Base-by-base conservation (phyloP, 2,113 vertebrate species). In the Solea senegalensis region DNA sequence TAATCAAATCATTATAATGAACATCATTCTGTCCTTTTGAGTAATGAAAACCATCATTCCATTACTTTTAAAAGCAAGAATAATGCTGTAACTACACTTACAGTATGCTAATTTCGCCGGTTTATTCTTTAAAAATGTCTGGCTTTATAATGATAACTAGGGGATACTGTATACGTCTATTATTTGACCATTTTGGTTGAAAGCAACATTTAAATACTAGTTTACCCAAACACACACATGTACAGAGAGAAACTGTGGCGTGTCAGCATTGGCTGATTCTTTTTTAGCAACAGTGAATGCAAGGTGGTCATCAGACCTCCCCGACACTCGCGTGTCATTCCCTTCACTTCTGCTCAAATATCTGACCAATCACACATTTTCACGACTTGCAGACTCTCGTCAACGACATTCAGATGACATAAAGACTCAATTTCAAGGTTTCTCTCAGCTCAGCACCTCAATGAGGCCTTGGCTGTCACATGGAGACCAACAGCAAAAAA, bases 351-450 rank as follows among this genome's bases (percentile, higher is more conserved):
- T 39, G 56, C 70, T 77, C 53, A 64, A 72, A 80, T 59, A 76
- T 45, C 70, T 62, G 57, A 54, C 77, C 44, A 15, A 67, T 84
- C 69, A 39, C 72, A 80, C 66, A 46, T 65, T 69, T 65, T 69
- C 60, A 62, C 58, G 63, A 77, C 64, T 71, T 55, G 60, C 49
- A 7, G 65, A 53, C 57, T 56, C 26, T 8, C 43, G 53, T 67
- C 73, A 59, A 73, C 60, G 71, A 68, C 65, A 66, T 74, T 73
- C 72, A 85, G 63, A 84, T 69, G 55, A 80, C 12, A 67, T 59
- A 71, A 76, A 75, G 45, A 76, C 53, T 60, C 34, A 6, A 26
- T 61, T 65, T 72, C 61, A 80, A 83, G 43, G 53, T 85, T 50
- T 50, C 67, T 53, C 67, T 52, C 40, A 14, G n/a, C 40, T 40